Evolutionary conservation across 2,888 invertebrate species (phyloP).

Genomic region (Dynastes hyllus): DNA sequence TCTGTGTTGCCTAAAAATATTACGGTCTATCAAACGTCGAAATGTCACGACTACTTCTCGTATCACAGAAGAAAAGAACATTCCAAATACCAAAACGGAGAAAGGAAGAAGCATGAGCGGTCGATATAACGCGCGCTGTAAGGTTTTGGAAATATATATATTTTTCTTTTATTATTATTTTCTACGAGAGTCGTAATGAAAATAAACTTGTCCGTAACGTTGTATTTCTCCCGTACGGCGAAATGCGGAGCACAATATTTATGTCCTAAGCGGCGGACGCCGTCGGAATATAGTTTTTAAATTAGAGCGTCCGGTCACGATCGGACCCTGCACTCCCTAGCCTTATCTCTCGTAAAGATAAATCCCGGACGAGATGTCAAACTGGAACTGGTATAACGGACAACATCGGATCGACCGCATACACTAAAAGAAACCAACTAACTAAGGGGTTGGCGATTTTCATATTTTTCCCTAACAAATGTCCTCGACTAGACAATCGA

Average conservation of each 20-base stretch:
- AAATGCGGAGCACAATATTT: slow-evolving; percentile 42
- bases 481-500: background rate
- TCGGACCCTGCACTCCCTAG: slow-evolving; percentile 58
- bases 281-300: slow-evolving; percentile 41
- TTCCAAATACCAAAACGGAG: too few relatives aligned
- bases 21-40: too few relatives aligned
- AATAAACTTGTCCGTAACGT: slow-evolving; percentile 47
- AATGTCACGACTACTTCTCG: too few relatives aligned
- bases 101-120: too few relatives aligned
- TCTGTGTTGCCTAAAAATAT: too few relatives aligned
- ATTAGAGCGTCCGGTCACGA: slow-evolving; percentile 60
- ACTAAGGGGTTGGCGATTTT: background rate
- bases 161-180: slow-evolving; percentile 38
- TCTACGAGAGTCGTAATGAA: slow-evolving; percentile 36
- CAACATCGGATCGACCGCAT: slow-evolving; percentile 56
- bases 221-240: slow-evolving; percentile 18
- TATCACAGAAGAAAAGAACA: too few relatives aligned
- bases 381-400: slow-evolving; percentile 56
- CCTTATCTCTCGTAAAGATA: slow-evolving; percentile 63
- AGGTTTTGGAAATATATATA: background rate
- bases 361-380: slow-evolving; percentile 66
- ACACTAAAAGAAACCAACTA: background rate
- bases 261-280: slow-evolving; percentile 44
- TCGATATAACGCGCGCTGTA: too few relatives aligned
- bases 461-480: background rate